Conservation (phyloP, 2,113 vertebrate genomes). For the Rana temporaria region DNA sequence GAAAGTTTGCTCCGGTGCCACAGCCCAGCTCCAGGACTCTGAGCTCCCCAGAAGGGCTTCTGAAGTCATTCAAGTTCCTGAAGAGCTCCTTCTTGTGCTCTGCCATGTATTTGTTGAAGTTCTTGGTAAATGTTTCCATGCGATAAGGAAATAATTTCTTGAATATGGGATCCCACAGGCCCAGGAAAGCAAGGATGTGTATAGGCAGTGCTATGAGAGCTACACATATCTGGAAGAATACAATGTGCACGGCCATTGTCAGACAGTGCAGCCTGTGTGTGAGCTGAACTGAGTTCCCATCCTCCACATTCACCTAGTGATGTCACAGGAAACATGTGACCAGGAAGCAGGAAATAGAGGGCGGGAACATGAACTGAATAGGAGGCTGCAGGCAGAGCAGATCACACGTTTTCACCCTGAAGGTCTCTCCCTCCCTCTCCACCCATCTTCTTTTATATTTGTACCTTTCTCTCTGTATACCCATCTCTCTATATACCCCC, state of each 20-base stretch:
- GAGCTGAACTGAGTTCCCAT: background rate
- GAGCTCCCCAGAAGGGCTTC: conserved; percentile 63
- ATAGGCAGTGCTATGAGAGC: conserved; percentile 74
- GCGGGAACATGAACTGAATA: background rate
- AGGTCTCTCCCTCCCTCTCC: too few species aligned
- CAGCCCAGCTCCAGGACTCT: conserved; percentile 85
- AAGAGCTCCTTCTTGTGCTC: conserved; percentile 81
- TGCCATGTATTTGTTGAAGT: conserved; percentile 67
- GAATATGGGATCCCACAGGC: conserved; percentile 73
- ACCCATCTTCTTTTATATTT: too few species aligned
- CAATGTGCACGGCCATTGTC: conserved; percentile 43
- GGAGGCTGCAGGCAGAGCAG: too few species aligned
- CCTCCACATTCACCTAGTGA: too few species aligned
- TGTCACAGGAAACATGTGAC: too few species aligned
- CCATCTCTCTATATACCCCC: too few species aligned
- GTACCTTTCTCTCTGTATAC: too few species aligned
- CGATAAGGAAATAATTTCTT: conserved; percentile 74
- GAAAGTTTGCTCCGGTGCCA: conserved; percentile 79
- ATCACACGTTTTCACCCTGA: too few species aligned
- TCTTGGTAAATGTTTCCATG: accelerated
- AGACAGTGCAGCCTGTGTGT: background rate
- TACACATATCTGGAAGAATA: conserved; percentile 62
- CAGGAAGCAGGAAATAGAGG: too few species aligned
- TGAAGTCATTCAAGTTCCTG: conserved; percentile 68
- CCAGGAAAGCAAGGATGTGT: conserved; percentile 73